Conservation (phyloP, 2,888 invertebrate genomes). For the Agrilus mali region DNA sequence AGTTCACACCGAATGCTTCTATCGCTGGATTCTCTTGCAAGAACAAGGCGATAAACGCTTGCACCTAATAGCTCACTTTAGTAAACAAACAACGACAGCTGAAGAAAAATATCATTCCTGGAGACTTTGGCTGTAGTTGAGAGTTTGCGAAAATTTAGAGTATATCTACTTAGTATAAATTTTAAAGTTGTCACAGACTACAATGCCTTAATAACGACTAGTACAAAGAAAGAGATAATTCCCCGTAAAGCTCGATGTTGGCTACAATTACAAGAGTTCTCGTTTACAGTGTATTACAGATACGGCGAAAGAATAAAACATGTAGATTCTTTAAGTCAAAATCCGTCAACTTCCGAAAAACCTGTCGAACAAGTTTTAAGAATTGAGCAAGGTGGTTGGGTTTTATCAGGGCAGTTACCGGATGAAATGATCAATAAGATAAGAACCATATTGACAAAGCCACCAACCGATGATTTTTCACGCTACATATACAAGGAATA, state of each 20-base stretch:
- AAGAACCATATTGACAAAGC: too few species aligned
- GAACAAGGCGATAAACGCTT: too few species aligned
- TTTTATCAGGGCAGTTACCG: conserved; percentile 2
- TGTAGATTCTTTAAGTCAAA: conserved; percentile 22
- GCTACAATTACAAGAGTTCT: conserved; percentile 14
- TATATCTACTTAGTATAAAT: conserved; percentile 21
- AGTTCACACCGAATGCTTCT: too few species aligned
- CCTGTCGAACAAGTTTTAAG: background rate
- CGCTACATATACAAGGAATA: too few species aligned
- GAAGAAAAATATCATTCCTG: conserved; percentile 24
- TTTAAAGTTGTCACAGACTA: conserved; percentile 25
- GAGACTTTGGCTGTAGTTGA: conserved; percentile 26
- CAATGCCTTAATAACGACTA: conserved; percentile 20
- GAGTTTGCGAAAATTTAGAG: conserved; percentile 22
- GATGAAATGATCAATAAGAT: conserved; percentile 6
- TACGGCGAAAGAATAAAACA: conserved; percentile 18
- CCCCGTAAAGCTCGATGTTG: conserved; percentile 22
- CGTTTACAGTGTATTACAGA: conserved; percentile 9
- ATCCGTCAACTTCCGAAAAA: conserved; percentile 1
- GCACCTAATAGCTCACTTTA: conserved; percentile 1
- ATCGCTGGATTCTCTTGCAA: too few species aligned
- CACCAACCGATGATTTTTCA: too few species aligned
- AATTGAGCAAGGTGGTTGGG: background rate
- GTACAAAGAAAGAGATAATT: conserved; percentile 17
- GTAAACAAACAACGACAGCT: conserved; percentile 18